These are phyloP conservation scores for Apis cerana DNA, from an alignment of 1,140 invertebrate species.

Conservation along the genomic window DNA sequence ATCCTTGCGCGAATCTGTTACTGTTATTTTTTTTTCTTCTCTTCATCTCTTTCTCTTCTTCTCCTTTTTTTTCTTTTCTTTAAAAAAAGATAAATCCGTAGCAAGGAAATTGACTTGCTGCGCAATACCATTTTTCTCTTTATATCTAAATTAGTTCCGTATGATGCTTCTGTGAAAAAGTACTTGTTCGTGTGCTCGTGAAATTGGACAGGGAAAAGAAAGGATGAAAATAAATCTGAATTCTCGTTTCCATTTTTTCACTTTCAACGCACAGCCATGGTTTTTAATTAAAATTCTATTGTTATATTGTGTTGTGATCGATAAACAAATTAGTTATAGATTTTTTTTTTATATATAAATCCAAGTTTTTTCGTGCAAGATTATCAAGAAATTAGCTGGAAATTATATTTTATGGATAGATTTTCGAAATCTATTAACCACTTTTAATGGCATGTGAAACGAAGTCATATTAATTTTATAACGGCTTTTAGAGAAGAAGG, in stretches of 20 bases:
- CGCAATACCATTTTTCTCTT: constrained; percentile 36
- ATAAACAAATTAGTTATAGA: neutral
- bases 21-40: constrained; percentile 34
- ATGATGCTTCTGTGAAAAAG: neutral
- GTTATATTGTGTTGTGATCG: neutral
- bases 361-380: neutral
- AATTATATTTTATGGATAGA: too few species aligned
- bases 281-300: neutral
- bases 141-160: constrained; percentile 15
- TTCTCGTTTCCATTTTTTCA: too few species aligned
- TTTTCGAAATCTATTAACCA: too few species aligned
- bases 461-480: too few species aligned
- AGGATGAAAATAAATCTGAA: neutral
- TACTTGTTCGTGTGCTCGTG: neutral
- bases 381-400: too few species aligned
- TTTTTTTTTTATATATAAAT: neutral
- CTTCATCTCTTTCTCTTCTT: neutral
- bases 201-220: neutral
- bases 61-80: neutral
- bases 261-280: neutral
- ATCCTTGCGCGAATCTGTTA: constrained; percentile 15
- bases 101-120: constrained; percentile 44
- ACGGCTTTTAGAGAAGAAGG: too few species aligned
- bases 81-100: neutral
- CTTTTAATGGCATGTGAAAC: too few species aligned